Percentiles rank a stretch among this genome's conserved stretches.
Conservation (phyloP, 2,888 invertebrate species). For the Lacanobia wlatinum region DNA sequence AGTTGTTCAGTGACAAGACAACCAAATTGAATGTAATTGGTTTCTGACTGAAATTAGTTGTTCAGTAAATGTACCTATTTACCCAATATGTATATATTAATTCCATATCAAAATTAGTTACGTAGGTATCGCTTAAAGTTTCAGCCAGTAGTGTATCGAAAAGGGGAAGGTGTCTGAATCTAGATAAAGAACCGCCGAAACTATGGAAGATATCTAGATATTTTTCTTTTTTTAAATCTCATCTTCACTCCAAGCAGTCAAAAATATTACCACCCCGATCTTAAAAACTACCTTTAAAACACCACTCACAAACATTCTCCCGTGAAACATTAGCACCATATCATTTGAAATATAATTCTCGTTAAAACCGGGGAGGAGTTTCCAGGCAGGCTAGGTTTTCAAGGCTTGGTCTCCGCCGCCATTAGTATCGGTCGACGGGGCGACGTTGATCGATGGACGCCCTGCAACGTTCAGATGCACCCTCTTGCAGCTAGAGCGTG, state of each 20-base stretch:
- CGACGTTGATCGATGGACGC: slow-evolving; percentile 84
- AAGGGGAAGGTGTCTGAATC: too few species aligned
- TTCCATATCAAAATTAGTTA: background rate
- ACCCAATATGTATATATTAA: background rate
- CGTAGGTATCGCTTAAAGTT: background rate
- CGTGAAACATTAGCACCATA: slow-evolving; percentile 46
- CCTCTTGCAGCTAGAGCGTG: slow-evolving; percentile 52
- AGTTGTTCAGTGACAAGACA: background rate
- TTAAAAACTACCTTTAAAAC: slow-evolving; percentile 8
- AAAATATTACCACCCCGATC: background rate
- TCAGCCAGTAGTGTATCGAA: too few species aligned
- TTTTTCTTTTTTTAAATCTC: background rate
- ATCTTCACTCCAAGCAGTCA: background rate
- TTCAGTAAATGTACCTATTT: background rate
- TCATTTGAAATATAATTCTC: slow-evolving; percentile 65
- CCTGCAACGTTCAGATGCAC: slow-evolving; percentile 71
- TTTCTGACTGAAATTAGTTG: background rate
- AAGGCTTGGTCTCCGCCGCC: slow-evolving; percentile 74
- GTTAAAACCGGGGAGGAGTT: slow-evolving; percentile 58
- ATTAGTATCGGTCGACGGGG: slow-evolving; percentile 80
- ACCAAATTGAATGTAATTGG: background rate
- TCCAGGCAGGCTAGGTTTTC: slow-evolving; percentile 63
- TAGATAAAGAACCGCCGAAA: too few species aligned
- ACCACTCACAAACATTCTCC: slow-evolving; percentile 16
- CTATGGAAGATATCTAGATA: too few species aligned